Conservation (phyloP, 2,113 vertebrate genomes). For the Collichthys lucidus region DNA sequence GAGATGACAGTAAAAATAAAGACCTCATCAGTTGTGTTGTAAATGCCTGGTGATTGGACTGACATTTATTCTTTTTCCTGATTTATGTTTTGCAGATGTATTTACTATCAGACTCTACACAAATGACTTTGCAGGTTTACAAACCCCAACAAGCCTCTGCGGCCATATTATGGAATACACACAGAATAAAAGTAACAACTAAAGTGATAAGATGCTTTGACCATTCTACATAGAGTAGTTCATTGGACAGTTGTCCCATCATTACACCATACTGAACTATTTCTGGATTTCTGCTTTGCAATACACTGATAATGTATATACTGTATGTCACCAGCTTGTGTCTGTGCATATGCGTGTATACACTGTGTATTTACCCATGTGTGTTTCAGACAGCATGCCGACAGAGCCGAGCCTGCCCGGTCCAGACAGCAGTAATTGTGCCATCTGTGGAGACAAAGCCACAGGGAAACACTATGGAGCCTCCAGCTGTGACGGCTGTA, state of each 20-base stretch:
- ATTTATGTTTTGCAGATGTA: slow-evolving; percentile 2
- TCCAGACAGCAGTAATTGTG: slow-evolving; percentile 90
- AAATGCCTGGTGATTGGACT: background rate
- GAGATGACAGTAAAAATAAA: slow-evolving; percentile 24
- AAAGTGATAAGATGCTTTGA: background rate
- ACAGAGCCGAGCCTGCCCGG: slow-evolving; percentile 87
- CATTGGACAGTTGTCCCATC: background rate
- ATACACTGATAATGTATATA: background rate
- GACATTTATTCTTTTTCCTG: background rate
- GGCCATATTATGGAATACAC: background rate
- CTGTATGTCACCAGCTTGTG: background rate
- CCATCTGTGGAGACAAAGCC: slow-evolving; percentile 97
- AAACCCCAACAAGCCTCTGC: background rate
- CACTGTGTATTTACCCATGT: slow-evolving; percentile 23
- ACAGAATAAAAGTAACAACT: background rate
- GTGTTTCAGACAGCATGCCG: slow-evolving; percentile 88
- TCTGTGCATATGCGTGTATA: background rate
- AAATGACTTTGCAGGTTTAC: background rate
- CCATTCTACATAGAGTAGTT: background rate
- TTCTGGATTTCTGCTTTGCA: background rate
- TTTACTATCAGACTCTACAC: background rate
- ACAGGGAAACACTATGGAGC: slow-evolving; percentile 98
- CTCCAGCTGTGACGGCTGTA: slow-evolving; percentile 98
- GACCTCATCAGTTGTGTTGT: background rate
- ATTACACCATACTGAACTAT: background rate